These are phyloP conservation scores for Drosophila biarmipes DNA, from an alignment of 1,140 invertebrate species.

Conservation along the genomic window DNA sequence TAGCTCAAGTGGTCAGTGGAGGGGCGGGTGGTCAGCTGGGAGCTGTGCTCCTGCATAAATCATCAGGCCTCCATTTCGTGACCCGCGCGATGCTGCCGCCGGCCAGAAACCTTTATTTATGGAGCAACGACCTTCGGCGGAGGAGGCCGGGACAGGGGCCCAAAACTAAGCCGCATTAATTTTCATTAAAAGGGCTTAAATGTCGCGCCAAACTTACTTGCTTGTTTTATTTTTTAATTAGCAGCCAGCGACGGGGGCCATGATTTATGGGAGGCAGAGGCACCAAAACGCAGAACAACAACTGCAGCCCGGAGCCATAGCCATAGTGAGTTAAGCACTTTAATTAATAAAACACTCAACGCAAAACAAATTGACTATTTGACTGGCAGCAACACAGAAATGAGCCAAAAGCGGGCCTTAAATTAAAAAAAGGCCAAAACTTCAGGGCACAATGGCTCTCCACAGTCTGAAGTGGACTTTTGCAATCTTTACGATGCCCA, in stretches of 20 bases:
- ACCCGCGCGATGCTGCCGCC: constrained; percentile 34
- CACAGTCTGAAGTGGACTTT: constrained; percentile 76
- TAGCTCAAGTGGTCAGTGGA: constrained; percentile 59
- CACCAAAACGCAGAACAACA: constrained; percentile 33
- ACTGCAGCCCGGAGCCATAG: constrained; percentile 29
- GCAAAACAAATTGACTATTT: constrained; percentile 76
- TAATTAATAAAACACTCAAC: constrained; percentile 80
- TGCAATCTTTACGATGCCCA: constrained; percentile 81
- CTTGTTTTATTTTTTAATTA: constrained; percentile 80
- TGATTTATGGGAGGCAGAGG: constrained; percentile 72
- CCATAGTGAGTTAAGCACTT: constrained; percentile 62
- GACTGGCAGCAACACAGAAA: constrained; percentile 38
- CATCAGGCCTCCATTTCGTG: constrained; percentile 62
- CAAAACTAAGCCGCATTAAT: constrained; percentile 69
- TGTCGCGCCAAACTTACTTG: constrained; percentile 72
- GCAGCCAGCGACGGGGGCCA: constrained; percentile 50
- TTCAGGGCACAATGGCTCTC: constrained; percentile 67
- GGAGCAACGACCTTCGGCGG: constrained; percentile 43
- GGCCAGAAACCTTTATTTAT: constrained; percentile 68
- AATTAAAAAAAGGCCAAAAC: constrained; percentile 36
- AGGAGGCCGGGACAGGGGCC: constrained; percentile 4
- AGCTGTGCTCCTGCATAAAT: constrained; percentile 68
- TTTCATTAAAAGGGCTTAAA: constrained; percentile 80
- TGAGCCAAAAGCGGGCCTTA: constrained; percentile 24
- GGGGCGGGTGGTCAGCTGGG: constrained; percentile 8